A percentile compares a stretch with the other conserved stretches of the same genome.
phyloP scores from a whole-genome alignment of 1,140 invertebrate species.

The Bactericera cockerelli region DNA sequence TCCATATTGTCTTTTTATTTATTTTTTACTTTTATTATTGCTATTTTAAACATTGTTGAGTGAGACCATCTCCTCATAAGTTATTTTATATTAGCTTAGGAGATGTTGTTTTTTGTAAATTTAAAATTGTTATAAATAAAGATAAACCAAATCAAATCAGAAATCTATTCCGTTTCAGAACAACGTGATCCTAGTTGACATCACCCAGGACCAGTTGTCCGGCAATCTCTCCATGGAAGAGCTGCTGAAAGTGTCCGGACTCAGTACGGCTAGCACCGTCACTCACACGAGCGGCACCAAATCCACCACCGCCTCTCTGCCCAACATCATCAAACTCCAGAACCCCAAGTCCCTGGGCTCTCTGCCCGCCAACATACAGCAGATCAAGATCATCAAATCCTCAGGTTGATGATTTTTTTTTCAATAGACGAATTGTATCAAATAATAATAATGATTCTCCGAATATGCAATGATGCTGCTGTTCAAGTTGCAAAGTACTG shows the following conservation, averaged over 20 bases:
- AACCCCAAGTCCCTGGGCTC: neutral
- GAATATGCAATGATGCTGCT: too few species aligned
- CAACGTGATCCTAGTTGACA: neutral
- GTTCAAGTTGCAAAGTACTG: too few species aligned
- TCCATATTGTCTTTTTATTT: too few species aligned
- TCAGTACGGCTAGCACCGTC: neutral
- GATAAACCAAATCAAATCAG: too few species aligned
- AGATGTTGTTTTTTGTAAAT: too few species aligned
- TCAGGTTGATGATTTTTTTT: neutral
- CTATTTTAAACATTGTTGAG: too few species aligned
- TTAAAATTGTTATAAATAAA: too few species aligned
- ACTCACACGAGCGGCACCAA: neutral
- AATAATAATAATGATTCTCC: neutral
- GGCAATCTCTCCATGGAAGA: neutral
- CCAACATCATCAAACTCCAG: neutral
- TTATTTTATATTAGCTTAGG: too few species aligned
- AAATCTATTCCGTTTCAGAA: too few species aligned
- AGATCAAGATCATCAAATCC: slow-evolving; percentile 6
- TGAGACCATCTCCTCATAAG: too few species aligned
- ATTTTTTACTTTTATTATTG: too few species aligned
- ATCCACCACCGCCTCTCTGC: neutral
- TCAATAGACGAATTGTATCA: neutral
- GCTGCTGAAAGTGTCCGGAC: neutral
- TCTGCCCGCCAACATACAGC: neutral
- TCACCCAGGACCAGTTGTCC: neutral